Percentiles rank a stretch among this genome's conserved stretches.
These are phyloP conservation scores for Simalia tracyae DNA, from an alignment of 2,797 vertebrate genomes.

Conservation along the genomic window DNA sequence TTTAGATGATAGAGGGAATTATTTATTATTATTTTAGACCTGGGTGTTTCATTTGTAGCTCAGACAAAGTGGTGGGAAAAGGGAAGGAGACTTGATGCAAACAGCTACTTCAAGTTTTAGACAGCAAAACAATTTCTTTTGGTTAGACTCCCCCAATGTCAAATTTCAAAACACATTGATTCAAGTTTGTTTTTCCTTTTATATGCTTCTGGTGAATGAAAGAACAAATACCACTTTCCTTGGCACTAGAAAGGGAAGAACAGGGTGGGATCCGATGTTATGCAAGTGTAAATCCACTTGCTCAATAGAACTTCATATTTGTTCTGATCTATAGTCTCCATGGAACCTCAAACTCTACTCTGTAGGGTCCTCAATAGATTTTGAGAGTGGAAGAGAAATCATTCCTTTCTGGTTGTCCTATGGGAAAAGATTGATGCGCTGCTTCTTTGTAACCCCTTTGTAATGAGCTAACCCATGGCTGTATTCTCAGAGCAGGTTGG, in stretches of 20 bases:
- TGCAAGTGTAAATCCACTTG: not conserved
- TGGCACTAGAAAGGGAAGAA: not conserved
- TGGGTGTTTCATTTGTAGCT: not conserved
- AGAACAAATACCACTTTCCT: not conserved
- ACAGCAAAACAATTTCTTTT: not conserved
- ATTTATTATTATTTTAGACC: not conserved
- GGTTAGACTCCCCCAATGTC: not conserved
- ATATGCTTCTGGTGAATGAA: not conserved
- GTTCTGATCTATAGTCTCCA: not conserved
- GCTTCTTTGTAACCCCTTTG: not conserved
- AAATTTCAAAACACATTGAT: not conserved
- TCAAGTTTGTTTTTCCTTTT: not conserved
- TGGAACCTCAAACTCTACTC: not conserved
- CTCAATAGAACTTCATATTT: not conserved
- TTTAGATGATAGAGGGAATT: not conserved
- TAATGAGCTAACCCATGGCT: not conserved
- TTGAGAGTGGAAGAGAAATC: not conserved
- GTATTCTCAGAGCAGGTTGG: not conserved
- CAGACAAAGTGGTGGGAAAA: not conserved
- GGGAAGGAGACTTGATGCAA: not conserved
- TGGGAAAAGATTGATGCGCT: not conserved
- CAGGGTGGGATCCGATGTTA: not conserved
- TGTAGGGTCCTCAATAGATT: not conserved
- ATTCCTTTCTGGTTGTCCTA: not conserved
- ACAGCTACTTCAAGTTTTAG: not conserved